Percentiles rank a stretch among this genome's conserved stretches.
Evolutionary conservation across 2,113 vertebrate species (phyloP).

Genomic region (Greenwoodochromis staneri): DNA sequence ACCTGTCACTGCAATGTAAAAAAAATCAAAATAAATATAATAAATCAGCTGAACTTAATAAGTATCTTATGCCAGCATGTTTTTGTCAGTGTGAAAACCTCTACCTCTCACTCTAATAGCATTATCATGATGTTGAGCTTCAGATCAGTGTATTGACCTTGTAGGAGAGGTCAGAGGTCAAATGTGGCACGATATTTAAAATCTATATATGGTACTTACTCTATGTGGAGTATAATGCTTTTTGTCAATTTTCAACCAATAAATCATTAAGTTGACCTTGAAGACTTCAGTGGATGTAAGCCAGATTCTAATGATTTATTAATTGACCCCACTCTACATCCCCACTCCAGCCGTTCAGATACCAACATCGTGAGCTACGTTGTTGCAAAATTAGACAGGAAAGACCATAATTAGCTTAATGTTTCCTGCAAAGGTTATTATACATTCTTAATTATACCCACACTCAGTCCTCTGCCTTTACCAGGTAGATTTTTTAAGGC

Average conservation of each 20-base stretch:
- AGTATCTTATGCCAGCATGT: not conserved
- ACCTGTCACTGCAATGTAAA: fast-evolving
- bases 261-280: not conserved
- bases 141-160: not conserved
- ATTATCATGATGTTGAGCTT: not conserved
- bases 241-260: not conserved
- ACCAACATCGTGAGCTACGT: not conserved
- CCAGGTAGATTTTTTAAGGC: not conserved
- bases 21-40: not conserved
- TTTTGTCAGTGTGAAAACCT: not conserved
- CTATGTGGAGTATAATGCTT: not conserved
- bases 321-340: not conserved
- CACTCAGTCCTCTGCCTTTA: not conserved
- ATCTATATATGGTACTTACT: not conserved
- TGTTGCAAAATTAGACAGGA: not conserved
- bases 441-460: not conserved
- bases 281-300: not conserved
- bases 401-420: not conserved
- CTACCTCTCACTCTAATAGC: not conserved
- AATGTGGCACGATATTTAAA: not conserved
- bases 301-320: not conserved
- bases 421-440: not conserved
- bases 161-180: not conserved
- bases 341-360: not conserved
- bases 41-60: not conserved